Conservation (phyloP, 2,888 invertebrate species). For the Loripinus fragilis region DNA sequence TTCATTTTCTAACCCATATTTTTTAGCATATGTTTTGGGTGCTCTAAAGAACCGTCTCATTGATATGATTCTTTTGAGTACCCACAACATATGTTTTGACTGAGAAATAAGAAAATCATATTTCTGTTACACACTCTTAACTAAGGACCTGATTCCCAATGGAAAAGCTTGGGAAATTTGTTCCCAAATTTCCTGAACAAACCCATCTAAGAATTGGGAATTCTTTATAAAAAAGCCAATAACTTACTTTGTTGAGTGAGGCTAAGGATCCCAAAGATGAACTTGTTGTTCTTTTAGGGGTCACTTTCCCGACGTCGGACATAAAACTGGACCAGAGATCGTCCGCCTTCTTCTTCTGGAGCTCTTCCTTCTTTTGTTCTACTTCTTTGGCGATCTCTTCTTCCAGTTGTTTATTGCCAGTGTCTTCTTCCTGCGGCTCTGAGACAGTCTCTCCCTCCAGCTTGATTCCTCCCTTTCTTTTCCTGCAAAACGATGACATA, state of each 20-base stretch:
- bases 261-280: conserved; percentile 41
- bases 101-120: no score
- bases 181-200: no score
- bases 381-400: conserved; percentile 71
- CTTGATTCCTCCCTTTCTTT: conserved; percentile 75
- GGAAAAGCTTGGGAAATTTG: no score
- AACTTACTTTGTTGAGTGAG: conserved; percentile 49
- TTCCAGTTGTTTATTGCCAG: conserved; percentile 62
- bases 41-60: no score
- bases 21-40: no score
- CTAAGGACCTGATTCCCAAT: no score
- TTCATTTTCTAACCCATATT: no score
- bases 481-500: conserved; percentile 61
- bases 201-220: no score
- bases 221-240: no score
- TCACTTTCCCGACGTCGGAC: conserved; percentile 78
- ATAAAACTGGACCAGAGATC: conserved; percentile 82
- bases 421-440: conserved; percentile 49
- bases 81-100: no score
- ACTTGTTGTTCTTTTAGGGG: conserved; percentile 63
- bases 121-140: no score
- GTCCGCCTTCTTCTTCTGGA: conserved; percentile 80
- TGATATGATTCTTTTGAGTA: no score
- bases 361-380: conserved; percentile 71
- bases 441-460: conserved; percentile 59